Conservation (phyloP, 2,113 vertebrate species). For the Gadus macrocephalus region DNA sequence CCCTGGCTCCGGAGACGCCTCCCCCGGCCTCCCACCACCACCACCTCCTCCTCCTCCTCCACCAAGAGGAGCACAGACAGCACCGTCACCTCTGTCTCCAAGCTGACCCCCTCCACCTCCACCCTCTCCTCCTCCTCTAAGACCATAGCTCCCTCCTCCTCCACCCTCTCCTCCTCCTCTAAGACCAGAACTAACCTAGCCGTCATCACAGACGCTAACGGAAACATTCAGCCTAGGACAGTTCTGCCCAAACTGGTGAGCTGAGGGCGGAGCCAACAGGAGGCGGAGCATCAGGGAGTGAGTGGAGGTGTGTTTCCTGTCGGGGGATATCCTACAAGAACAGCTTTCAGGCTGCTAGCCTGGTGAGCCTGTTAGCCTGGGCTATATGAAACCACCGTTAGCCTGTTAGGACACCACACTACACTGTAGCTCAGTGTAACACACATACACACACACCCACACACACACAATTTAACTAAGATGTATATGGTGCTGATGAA, state of each 20-base stretch:
- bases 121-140: conserved; percentile 82
- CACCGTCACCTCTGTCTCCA: conserved; percentile 91
- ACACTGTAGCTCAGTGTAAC: not conserved
- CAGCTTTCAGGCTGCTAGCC: not conserved
- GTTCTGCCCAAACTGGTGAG: conserved; percentile 98
- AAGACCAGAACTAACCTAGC: conserved; percentile 96
- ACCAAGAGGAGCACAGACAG: conserved; percentile 77
- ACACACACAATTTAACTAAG: conserved; percentile 25
- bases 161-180: conserved; percentile 76
- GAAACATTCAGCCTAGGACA: conserved; percentile 96
- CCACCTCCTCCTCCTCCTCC: conserved; percentile 79
- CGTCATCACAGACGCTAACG: conserved; percentile 95
- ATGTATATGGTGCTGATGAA: conserved; percentile 61
- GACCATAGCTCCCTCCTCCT: conserved; percentile 71
- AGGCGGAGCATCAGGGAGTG: no score
- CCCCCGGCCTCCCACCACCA: conserved; percentile 83
- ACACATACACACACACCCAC: not conserved
- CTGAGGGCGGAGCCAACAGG: conserved; percentile 62
- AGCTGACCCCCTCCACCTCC: conserved; percentile 79
- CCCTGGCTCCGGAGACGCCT: conserved; percentile 91
- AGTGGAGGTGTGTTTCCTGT: no score
- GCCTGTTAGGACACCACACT: not conserved
- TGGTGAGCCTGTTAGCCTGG: no score
- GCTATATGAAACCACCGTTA: not conserved
- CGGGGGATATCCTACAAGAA: not conserved